Conservation (phyloP, 1,140 invertebrate species). For the Pogonomyrmex barbatus region DNA sequence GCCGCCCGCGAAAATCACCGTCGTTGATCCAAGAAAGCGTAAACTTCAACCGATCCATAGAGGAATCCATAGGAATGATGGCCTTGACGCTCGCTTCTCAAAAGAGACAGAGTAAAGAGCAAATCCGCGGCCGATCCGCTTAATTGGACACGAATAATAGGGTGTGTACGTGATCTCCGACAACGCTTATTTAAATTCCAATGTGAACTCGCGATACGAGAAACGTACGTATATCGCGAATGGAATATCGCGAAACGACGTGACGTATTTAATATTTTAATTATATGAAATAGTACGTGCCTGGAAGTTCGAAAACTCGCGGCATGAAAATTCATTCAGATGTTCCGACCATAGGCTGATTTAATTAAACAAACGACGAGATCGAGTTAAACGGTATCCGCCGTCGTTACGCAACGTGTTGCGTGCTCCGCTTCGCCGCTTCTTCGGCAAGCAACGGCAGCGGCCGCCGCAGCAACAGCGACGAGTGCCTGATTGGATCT, state of each 20-base stretch:
- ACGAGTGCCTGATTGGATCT: constrained; percentile 81
- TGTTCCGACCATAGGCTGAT: constrained; percentile 16
- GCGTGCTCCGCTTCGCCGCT: constrained; percentile 22
- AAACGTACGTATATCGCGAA: not conserved
- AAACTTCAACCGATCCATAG: constrained; percentile 18
- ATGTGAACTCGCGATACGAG: not conserved
- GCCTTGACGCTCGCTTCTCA: not conserved
- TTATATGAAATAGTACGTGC: not conserved
- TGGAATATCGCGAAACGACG: too few relatives aligned
- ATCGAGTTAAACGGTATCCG: constrained; percentile 61
- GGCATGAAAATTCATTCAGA: constrained; percentile 5
- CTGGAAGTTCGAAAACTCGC: not conserved
- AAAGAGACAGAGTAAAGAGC: not conserved
- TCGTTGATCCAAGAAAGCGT: constrained; percentile 17
- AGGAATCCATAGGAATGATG: constrained; percentile 50
- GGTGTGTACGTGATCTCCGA: not conserved
- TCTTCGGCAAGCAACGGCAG: constrained; percentile 35
- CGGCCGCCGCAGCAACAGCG: constrained; percentile 28
- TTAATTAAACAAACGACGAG: constrained; percentile 65
- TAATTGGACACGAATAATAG: not conserved
- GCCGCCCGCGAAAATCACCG: constrained; percentile 41
- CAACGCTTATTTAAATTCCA: not conserved
- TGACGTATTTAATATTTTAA: too few relatives aligned
- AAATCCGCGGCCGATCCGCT: not conserved
- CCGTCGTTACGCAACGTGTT: constrained; percentile 58